A percentile compares a stretch with the other conserved stretches of the same genome.
phyloP scores from a whole-genome alignment of 2,797 vertebrate species.

The Pteronotus mesoamericanus region DNA sequence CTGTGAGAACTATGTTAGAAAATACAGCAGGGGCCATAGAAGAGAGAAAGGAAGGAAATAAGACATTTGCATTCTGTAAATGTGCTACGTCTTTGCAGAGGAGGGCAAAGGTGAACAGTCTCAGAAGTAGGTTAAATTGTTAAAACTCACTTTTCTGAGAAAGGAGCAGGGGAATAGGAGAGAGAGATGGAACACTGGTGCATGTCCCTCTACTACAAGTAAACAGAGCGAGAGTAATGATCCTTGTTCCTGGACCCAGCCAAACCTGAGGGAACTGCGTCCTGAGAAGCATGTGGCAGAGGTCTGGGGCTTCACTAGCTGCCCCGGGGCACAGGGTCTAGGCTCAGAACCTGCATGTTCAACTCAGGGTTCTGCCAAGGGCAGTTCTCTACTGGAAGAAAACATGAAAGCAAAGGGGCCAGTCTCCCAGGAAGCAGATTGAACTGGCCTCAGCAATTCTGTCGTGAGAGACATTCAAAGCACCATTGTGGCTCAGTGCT shows the following conservation, averaged over 20 bases:
- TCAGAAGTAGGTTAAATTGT: neutral
- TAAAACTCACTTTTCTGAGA: neutral
- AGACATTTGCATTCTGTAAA: neutral
- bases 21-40: neutral
- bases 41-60: neutral
- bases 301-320: neutral
- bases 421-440: neutral
- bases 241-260: neutral
- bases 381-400: neutral
- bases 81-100: neutral
- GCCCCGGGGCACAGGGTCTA: neutral
- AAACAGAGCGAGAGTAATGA: neutral
- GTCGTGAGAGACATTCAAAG: neutral
- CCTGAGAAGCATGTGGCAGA: too few species aligned
- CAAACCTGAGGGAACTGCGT: neutral
- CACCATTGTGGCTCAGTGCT: accelerated
- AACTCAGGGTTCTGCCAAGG: neutral
- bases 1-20: neutral
- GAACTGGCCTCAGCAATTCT: neutral
- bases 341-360: neutral
- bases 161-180: neutral
- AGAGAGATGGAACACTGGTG: neutral
- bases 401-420: accelerated
- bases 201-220: neutral
- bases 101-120: neutral